Base-by-base conservation (phyloP, 2,113 vertebrate species). In the Pterocles gutturalis region DNA sequence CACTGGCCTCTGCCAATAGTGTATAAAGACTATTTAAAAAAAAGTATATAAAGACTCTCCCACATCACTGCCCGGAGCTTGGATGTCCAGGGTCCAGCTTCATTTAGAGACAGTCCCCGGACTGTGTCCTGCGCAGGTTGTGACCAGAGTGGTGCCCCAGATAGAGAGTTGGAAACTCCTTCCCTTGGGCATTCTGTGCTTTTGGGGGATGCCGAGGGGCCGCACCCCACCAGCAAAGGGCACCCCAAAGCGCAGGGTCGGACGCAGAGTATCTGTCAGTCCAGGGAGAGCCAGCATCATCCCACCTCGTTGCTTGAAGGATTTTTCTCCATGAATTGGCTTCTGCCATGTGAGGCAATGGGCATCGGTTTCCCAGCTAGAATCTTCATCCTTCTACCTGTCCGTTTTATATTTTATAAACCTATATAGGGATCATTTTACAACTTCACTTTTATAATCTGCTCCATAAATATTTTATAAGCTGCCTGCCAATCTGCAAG, bases 361-460 rank as follows among this genome's bases (percentile, higher is more conserved):
- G 81, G 57, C 83, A 62, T 13, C 64, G 33, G 45, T 83, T 94
- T 94, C 67, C 91, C 76, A 79, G 70, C 33, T 91, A 90, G 69
- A 70, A 87, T 89, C 77, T 92, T 95, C 84, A 93, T 96, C 61
- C 92, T 84, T 90, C 76, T 90, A 81, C 92, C 95, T 88, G 87
- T 86, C 87, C 46, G 0, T 84, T 97, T 89, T 94, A 89, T 97
- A 97, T 93, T 95, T 97, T 94, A 96, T 96, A 96, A 96, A 90
- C 81, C 83, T 96, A 87, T 94, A 90, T 86, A 94, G 53, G 87
- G 80, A 96, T 91, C 87, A 95, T 96, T 97, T 97, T 96, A 95
- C 69, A 95, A 83, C 93, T 93, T 96, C 95, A 90, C 89, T 97
- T 96, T 96, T 96, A 97, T 91, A 95, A 96, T 90, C 93, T 93